These are phyloP conservation scores for Helarctos malayanus DNA, from an alignment of 2,797 vertebrate species.

Conservation along the genomic window DNA sequence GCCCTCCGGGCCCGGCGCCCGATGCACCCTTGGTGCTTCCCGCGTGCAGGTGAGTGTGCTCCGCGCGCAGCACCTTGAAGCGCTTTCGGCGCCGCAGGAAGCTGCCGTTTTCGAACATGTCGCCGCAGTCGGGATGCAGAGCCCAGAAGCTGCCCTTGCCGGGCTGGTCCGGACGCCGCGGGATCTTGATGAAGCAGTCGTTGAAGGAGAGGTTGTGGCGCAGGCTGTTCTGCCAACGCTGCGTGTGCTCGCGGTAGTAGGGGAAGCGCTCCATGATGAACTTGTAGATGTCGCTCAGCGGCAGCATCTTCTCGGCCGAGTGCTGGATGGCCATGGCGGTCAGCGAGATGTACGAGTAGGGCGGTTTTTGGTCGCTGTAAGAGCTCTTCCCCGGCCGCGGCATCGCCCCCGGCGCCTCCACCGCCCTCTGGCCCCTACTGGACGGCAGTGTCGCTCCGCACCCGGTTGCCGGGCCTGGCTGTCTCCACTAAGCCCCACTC, in stretches of 20 bases:
- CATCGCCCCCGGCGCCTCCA: constrained; percentile 88
- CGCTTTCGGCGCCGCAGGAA: constrained; percentile 96
- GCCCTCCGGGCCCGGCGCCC: constrained; percentile 88
- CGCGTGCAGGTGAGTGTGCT: constrained; percentile 85
- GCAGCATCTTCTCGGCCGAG: constrained; percentile 96
- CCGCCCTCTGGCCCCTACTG: constrained; percentile 60
- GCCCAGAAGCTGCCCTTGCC: constrained; percentile 98
- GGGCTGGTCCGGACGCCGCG: constrained; percentile 95
- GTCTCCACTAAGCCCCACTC: background rate
- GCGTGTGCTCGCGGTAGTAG: constrained; percentile 97
- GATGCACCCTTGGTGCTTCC: constrained; percentile 71
- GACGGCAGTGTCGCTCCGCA: constrained; percentile 7
- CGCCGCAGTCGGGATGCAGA: constrained; percentile 96
- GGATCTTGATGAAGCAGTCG: constrained; percentile 98
- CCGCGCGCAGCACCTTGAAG: constrained; percentile 93
- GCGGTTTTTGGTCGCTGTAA: constrained; percentile 97
- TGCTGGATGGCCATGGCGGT: constrained; percentile 98
- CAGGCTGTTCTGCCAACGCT: constrained; percentile 97
- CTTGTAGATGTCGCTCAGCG: constrained; percentile 97
- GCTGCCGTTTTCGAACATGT: constrained; percentile 98
- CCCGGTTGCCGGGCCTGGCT: background rate
- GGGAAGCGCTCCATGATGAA: constrained; percentile 98
- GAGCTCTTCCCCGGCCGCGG: constrained; percentile 98
- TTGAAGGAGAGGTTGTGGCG: constrained; percentile 97
- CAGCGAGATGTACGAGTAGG: constrained; percentile 97